Evolutionary conservation across 2,888 invertebrate species (phyloP).

Genomic region (Cordylochernes scorpioides): DNA sequence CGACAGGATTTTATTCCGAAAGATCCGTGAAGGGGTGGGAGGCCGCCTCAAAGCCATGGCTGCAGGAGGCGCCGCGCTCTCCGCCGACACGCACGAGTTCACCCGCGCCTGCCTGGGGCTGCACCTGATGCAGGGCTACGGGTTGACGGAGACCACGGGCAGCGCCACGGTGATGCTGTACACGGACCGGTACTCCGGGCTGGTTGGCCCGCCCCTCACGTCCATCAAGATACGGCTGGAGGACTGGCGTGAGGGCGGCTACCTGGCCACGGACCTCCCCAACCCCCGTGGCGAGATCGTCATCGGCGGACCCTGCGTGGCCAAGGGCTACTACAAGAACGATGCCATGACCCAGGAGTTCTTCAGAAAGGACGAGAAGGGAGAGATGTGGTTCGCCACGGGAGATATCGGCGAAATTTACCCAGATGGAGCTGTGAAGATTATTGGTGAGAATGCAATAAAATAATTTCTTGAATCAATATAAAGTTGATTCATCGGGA

Average conservation of each 20-base stretch:
- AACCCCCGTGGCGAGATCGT: slow-evolving; percentile 57
- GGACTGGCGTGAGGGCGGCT: slow-evolving; percentile 72
- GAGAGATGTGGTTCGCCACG: slow-evolving; percentile 72
- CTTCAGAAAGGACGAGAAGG: slow-evolving; percentile 45
- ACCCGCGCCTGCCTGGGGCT: slow-evolving; percentile 70
- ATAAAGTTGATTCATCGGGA: no score
- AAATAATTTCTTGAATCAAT: no score
- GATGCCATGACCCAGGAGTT: slow-evolving; percentile 34
- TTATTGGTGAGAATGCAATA: slow-evolving; percentile 53
- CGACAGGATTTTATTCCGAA: background rate
- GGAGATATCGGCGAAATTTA: slow-evolving; percentile 88
- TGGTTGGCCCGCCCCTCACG: slow-evolving; percentile 62
- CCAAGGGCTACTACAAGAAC: slow-evolving; percentile 65
- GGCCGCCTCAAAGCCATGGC: slow-evolving; percentile 64
- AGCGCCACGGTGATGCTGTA: slow-evolving; percentile 37
- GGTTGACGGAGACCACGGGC: slow-evolving; percentile 85
- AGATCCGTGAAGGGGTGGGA: slow-evolving; percentile 30
- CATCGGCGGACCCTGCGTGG: slow-evolving; percentile 65
- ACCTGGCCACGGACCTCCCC: slow-evolving; percentile 57
- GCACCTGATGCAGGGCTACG: slow-evolving; percentile 74
- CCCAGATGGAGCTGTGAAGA: slow-evolving; percentile 70
- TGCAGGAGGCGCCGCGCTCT: slow-evolving; percentile 79
- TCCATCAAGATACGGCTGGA: slow-evolving; percentile 56
- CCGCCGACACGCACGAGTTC: slow-evolving; percentile 80
- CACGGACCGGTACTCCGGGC: no score